phyloP scores from a whole-genome alignment of 2,797 vertebrate genomes.

The Sphenopsis melanotis region DNA sequence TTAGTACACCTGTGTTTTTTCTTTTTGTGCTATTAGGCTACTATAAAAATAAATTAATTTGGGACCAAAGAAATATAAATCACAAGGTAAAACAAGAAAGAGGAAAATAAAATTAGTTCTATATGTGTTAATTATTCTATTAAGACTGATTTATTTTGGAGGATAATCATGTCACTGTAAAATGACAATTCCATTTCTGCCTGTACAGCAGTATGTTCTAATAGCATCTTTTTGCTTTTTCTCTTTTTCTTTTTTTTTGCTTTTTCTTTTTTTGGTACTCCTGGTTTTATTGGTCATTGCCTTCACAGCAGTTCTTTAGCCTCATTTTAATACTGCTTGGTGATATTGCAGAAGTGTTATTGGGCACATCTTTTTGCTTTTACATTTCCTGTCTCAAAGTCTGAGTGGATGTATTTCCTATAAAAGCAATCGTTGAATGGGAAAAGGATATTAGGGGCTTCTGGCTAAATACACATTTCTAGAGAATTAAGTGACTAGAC shows the following conservation, averaged over 20 bases:
- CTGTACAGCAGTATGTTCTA: not conserved
- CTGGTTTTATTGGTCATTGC: not conserved
- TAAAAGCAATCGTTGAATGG: not conserved
- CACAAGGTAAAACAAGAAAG: not conserved
- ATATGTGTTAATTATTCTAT: not conserved
- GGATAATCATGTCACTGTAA: not conserved
- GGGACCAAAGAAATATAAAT: not conserved
- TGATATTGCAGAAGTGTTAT: not conserved
- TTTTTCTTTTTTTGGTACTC: not conserved
- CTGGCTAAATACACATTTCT: not conserved
- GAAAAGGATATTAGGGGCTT: not conserved
- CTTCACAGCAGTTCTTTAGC: not conserved
- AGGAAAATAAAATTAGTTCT: not conserved
- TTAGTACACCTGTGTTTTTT: not conserved
- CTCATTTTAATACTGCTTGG: not conserved
- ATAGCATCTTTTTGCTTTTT: rapidly evolving
- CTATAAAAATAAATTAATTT: not conserved
- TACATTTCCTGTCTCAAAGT: not conserved
- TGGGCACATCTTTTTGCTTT: not conserved
- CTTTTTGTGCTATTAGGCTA: not conserved
- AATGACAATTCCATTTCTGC: not conserved
- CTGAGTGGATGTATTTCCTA: not conserved
- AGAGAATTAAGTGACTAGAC: not conserved
- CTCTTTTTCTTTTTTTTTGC: too few relatives aligned
- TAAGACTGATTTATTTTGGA: not conserved